Conservation (phyloP, 2,797 vertebrate species). For the Gadopsis marmoratus region DNA sequence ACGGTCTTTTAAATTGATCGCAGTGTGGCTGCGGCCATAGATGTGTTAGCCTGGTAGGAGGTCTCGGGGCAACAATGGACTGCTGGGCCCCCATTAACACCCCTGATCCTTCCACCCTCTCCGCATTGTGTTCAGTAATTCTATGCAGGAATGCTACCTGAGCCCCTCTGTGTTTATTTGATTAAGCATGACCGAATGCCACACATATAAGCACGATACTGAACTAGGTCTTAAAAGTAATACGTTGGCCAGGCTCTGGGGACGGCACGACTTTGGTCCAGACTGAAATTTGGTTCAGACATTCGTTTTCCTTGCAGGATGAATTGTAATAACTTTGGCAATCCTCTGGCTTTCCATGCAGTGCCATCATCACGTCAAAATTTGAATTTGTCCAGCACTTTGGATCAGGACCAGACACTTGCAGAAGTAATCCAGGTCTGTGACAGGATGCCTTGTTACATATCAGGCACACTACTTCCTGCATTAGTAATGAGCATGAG, state of each 20-base stretch:
- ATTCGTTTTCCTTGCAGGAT: neutral
- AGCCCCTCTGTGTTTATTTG: neutral
- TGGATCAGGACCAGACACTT: too few species aligned
- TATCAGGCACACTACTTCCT: neutral
- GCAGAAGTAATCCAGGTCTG: too few species aligned
- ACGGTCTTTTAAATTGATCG: constrained; percentile 28
- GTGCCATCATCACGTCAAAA: too few species aligned
- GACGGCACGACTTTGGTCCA: too few species aligned
- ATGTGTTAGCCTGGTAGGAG: constrained; percentile 39
- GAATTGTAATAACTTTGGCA: too few species aligned
- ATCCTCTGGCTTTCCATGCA: too few species aligned
- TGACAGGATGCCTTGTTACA: too few species aligned
- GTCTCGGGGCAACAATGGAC: constrained; percentile 15
- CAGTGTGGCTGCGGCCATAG: constrained; percentile 6
- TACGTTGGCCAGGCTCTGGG: neutral
- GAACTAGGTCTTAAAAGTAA: neutral
- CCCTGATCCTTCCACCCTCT: neutral
- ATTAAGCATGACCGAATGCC: neutral
- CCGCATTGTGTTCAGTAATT: constrained; percentile 7
- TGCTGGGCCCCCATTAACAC: constrained; percentile 34
- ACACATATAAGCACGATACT: neutral
- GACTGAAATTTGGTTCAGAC: too few species aligned
- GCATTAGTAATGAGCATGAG: too few species aligned
- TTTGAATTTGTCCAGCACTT: too few species aligned
- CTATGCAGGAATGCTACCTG: neutral